Evolutionary conservation across 2,113 vertebrate species (phyloP), one percentile per base, ranked within the genome.

Genomic region (Lampris megalopsis): DNA sequence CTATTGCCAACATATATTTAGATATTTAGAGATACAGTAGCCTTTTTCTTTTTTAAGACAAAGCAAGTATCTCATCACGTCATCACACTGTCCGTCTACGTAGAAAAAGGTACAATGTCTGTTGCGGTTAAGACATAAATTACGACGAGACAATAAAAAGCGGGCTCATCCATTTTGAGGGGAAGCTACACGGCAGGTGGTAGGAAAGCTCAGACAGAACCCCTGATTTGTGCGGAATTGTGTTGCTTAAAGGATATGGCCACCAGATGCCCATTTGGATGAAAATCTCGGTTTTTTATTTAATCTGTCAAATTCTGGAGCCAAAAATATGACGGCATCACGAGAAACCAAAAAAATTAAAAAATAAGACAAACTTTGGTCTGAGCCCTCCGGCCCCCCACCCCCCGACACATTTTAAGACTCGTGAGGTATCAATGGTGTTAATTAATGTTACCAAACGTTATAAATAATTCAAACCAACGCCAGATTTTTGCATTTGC

Each of bases 251-350:
- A 93, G 94, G 94, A 94, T 95, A 94, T 94, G 90, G 88, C 91
- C 91, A 91, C 94, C 94, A 95, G 94, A 95, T 95, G 94, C 92
- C 94, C 93, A 94, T 94, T 94, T 95, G 94, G 94, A 95, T 93
- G 89, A 93, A 94, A 94, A 92, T 91, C 92, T 91, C 92, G 92
- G 86, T 94, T 93, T 92, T 24, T 86, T 88, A 88, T 92, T 90
- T 89, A 91, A 92, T 93, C 92, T 92, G 86, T 91, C 86, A 85
- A 84, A 91, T 89, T 85, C 70, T 24, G 79, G 88, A 92, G 92
- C 92, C 91, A 93, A 93, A 92, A 92, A 92, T 87, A 73, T 91
- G 89, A 90, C 90, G 83, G 90, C 89, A 87, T 84, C 72, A 71
- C 70, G 73, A 86, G 86, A 86, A 69, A 24, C 24, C 24, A 24